phyloP scores from a whole-genome alignment of 2,797 vertebrate species.

The Falco rusticolus region DNA sequence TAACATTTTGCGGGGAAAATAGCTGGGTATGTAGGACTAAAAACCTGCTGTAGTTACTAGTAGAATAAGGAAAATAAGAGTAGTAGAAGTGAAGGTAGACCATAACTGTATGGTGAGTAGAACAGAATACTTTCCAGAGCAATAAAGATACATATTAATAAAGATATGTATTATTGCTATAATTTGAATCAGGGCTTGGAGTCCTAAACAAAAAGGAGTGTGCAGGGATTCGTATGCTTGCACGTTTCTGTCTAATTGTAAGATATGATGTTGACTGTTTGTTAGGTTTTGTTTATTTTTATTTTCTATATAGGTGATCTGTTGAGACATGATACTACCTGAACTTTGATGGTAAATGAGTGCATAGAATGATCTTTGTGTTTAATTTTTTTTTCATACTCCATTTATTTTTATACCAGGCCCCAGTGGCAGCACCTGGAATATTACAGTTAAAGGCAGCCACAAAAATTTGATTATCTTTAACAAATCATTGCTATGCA shows the following conservation, averaged over 20 bases:
- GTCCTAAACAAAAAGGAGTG: neutral
- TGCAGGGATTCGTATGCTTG: neutral
- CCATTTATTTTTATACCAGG: constrained; percentile 34
- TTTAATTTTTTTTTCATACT: neutral
- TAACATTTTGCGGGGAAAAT: neutral
- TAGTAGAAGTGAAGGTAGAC: neutral
- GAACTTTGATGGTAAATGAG: neutral
- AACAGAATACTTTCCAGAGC: neutral
- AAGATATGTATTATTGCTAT: neutral
- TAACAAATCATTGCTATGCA: constrained; percentile 33
- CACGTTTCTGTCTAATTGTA: neutral
- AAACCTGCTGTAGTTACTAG: neutral
- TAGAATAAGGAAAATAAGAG: neutral
- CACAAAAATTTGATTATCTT: constrained; percentile 60
- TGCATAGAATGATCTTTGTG: neutral
- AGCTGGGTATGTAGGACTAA: neutral
- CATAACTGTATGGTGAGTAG: neutral
- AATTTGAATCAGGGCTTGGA: neutral
- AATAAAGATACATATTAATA: no score
- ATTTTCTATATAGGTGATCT: neutral
- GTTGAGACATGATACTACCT: neutral
- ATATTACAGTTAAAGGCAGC: constrained; percentile 39
- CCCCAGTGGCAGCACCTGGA: constrained; percentile 15
- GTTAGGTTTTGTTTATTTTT: neutral
- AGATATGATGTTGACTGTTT: neutral